These are phyloP conservation scores for Acanthoscelides obtectus DNA, from an alignment of 2,888 invertebrate species.

Conservation along the genomic window DNA sequence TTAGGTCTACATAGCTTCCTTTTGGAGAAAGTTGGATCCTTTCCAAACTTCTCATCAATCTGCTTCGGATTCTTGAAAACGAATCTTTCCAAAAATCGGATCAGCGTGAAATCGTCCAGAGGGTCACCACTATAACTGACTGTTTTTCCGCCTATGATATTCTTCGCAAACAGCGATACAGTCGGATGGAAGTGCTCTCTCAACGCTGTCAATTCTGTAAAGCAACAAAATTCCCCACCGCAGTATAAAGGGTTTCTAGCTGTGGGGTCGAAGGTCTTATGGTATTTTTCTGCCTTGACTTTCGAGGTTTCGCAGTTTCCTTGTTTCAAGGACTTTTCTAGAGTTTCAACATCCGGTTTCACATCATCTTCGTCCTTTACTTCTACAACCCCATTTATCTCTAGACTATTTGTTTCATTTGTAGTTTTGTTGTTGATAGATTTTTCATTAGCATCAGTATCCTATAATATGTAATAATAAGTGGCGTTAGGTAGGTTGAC, in stretches of 20 bases:
- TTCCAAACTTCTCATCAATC: slow-evolving; percentile 52
- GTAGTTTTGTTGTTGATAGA: not conserved
- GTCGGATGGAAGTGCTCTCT: slow-evolving; percentile 85
- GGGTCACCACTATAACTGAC: slow-evolving; percentile 91
- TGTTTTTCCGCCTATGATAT: slow-evolving; percentile 64
- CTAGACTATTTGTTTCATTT: not conserved
- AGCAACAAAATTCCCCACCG: slow-evolving; percentile 67
- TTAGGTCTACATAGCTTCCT: slow-evolving; percentile 65
- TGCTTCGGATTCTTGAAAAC: slow-evolving; percentile 91
- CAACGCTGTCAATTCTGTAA: slow-evolving; percentile 71
- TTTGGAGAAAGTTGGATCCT: slow-evolving; percentile 61
- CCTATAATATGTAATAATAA: not conserved
- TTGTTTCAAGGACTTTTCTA: slow-evolving; percentile 23
- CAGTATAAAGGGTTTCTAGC: slow-evolving; percentile 82
- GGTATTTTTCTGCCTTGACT: slow-evolving; percentile 20
- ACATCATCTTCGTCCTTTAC: slow-evolving; percentile 23
- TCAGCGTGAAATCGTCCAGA: slow-evolving; percentile 83
- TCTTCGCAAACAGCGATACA: slow-evolving; percentile 80
- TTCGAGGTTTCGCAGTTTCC: slow-evolving; percentile 28
- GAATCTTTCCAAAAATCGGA: slow-evolving; percentile 90
- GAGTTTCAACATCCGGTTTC: slow-evolving; percentile 32
- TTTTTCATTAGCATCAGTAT: not conserved
- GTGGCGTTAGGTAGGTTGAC: too few species aligned
- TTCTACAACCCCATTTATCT: slow-evolving; percentile 19
- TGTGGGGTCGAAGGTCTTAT: slow-evolving; percentile 59